Evolutionary conservation across 2,113 vertebrate genomes (phyloP).

Genomic region (Entosphenus tridentatus): DNA sequence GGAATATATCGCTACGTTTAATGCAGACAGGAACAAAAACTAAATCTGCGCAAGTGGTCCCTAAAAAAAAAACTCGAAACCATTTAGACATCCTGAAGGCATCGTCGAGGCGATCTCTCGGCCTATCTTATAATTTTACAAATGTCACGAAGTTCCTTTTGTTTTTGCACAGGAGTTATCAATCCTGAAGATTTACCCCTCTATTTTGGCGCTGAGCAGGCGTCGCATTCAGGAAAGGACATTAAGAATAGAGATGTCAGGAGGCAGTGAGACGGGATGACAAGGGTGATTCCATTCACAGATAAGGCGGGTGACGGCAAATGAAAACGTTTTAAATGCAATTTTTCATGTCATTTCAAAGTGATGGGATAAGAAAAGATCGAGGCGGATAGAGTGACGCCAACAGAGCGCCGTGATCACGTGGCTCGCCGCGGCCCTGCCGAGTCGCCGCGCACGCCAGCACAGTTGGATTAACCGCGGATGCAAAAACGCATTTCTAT

Average conservation of each 20-base stretch:
- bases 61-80: no score
- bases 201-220: background rate
- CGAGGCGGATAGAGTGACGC: background rate
- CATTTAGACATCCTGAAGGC: no score
- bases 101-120: no score
- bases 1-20: no score
- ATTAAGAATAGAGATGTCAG: conserved; percentile 4
- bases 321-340: conserved; percentile 5
- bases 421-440: background rate
- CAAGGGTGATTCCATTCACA: background rate
- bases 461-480: no score
- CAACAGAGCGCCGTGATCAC: background rate
- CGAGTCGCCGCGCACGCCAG: no score
- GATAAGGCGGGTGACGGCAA: background rate
- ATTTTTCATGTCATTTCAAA: conserved; percentile 6
- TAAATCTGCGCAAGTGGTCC: no score
- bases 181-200: background rate
- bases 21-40: no score
- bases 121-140: background rate
- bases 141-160: conserved; percentile 5
- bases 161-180: background rate
- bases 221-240: background rate
- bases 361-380: conserved; percentile 5
- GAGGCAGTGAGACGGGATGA: background rate
- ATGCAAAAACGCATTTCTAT: no score